Base-by-base conservation (phyloP, 2,888 invertebrate species). In the Campopleginae sp. region DNA sequence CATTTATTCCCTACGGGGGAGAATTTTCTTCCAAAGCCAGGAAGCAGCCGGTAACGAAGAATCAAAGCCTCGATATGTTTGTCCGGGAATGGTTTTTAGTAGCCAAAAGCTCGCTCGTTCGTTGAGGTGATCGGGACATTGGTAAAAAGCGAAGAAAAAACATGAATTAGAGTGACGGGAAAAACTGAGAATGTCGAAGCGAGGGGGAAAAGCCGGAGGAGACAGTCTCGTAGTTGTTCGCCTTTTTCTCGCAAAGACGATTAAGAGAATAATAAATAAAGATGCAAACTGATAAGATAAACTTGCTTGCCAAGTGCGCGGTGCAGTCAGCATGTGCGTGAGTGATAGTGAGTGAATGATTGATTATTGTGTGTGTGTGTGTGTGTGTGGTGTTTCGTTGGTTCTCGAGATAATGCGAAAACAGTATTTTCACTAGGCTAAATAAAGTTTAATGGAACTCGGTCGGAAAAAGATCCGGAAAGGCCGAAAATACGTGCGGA, bases 221-320 rank as follows among this genome's bases (percentile, higher is more conserved):
- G 51, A 66, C 54, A 46, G n/a, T 83, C 74, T 38, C 51, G 70
- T 63, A 70, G 46, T 75, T 75, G n/a, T 51, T 58, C 63, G 51
- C 74, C 68, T 83, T 54, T 65, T 74, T 79, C 51, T 48, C 31
- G 61, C 65, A 71, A 58, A 8, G 66, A 68, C 75, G 68, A 46
- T 42, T 51, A 58, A 54, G 31, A 68, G 1, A 63, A 38, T 38
- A 14, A 58, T n/a, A 17, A 75, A 14, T 12, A 31, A 66, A 54
- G 8, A 51, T 51, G 38, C 74, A 74, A 76, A 72, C 68, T 42
- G 42, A 68, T 72, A 68, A 66, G n/a, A 78, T 81, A 44, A 81
- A 75, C 54, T 81, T 31, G 85, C 76, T 82, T 82, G 85, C 58
- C 74, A 58, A 82, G 63, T 54, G 75, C 82, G 33, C 81, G 51